These are phyloP conservation scores for Agonopterix heracliana DNA, from an alignment of 2,888 invertebrate species.

Conservation along the genomic window DNA sequence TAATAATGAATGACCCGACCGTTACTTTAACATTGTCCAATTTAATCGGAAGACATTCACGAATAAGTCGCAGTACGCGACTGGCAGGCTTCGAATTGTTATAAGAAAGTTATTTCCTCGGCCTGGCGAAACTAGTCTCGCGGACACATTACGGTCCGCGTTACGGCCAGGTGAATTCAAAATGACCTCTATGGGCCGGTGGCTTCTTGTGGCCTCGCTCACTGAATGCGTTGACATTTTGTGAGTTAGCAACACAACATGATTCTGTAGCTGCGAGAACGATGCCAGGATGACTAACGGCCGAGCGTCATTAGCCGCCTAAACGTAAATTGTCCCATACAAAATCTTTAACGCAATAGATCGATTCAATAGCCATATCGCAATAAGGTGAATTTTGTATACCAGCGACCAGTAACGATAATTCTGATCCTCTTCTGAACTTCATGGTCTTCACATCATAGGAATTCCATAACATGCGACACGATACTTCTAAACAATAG, in stretches of 20 bases:
- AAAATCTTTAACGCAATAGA: constrained; percentile 58
- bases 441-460: constrained; percentile 49
- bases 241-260: constrained; percentile 69
- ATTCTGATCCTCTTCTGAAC: constrained; percentile 47
- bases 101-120: constrained; percentile 75
- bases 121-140: constrained; percentile 74
- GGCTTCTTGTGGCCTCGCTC: constrained; percentile 72
- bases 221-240: constrained; percentile 70
- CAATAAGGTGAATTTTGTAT: constrained; percentile 72
- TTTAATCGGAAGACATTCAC: constrained; percentile 19
- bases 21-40: constrained; percentile 35
- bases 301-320: constrained; percentile 54
- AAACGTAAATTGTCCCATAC: constrained; percentile 50
- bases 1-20: constrained; percentile 66
- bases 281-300: constrained; percentile 72
- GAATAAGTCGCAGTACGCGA: constrained; percentile 44
- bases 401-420: constrained; percentile 59
- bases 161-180: constrained; percentile 73
- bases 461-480: constrained; percentile 32
- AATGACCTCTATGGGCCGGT: constrained; percentile 75
- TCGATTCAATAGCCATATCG: constrained; percentile 58
- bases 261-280: constrained; percentile 51
- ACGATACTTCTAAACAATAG: constrained; percentile 36
- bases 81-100: constrained; percentile 46
- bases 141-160: constrained; percentile 71